Base-by-base conservation (phyloP, 2,888 invertebrate species). In the Prostheceraeus crozeri region DNA sequence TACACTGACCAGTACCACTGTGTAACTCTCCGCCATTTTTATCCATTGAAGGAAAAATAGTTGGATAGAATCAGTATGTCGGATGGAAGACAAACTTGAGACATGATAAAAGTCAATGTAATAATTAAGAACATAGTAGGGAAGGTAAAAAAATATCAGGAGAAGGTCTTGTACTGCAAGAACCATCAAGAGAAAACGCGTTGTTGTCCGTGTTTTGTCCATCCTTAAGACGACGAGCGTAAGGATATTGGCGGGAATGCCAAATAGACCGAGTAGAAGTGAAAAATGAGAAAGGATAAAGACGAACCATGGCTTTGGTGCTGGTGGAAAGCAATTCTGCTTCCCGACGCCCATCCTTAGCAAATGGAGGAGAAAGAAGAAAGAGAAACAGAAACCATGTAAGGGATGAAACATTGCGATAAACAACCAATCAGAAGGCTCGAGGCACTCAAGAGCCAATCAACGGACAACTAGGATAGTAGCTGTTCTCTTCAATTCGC, bases 21-120 rank as follows among this genome's bases (percentile, higher is more conserved):
- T 48, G 25, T 48, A 48, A 19, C 25, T 48, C 48, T 48, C 48
- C 4, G 48, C 23, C 48, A 48, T 48, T 23, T 48, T 48, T 10
- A 48, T 23, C 48, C 48, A 48, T n/a, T 48, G 25, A 8, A 23
- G 25, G 25, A 48, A 16, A 30, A 6, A 16, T 11, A 28, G 25
- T n/a, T 3, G 4, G 3, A 48, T 4, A 25, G 25, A 8, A 6
- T 48, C 48, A 6, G 27, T 4, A 4, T 10, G 19, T 4, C 10
- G 4, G 14, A 48, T 10, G 19, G 4, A 48, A 21, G 4, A 6
- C 8, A 48, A 19, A 14, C 25, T 28, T 30, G 10, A 4, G 16
- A 48, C 11, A 4, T 48, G 3, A 14, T 48, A 23, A 30, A 48
- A 21, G 14, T 19, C 4, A 4, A 14, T 48, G 48, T 48, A 48